Conservation (phyloP, 2,113 vertebrate genomes). For the Enhydra lutris region DNA sequence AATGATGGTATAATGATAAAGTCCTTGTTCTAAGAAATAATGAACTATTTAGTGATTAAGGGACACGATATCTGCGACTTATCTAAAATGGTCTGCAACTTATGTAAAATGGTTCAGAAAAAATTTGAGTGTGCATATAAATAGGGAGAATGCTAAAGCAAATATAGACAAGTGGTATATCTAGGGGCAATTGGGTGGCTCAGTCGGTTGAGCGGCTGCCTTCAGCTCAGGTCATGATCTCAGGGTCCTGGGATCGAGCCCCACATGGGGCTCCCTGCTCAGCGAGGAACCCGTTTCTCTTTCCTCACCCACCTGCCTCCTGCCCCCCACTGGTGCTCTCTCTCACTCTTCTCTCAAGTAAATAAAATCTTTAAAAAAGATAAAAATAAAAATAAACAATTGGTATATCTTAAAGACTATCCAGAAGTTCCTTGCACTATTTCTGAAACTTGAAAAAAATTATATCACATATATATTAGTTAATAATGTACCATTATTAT, state of each 20-base stretch:
- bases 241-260: too few species aligned
- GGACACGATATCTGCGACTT: background rate
- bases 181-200: background rate
- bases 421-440: background rate
- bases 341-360: too few species aligned
- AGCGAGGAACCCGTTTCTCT: too few species aligned
- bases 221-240: too few species aligned
- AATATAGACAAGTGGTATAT: background rate
- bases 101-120: background rate
- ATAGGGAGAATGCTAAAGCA: background rate
- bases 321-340: too few species aligned
- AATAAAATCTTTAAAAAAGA: too few species aligned
- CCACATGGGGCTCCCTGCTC: too few species aligned
- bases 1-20: background rate
- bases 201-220: too few species aligned
- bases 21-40: background rate
- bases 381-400: background rate
- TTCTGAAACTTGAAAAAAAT: background rate
- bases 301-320: too few species aligned
- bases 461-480: background rate
- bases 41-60: background rate
- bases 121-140: background rate
- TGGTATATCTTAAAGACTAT: background rate
- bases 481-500: background rate
- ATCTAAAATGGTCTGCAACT: background rate